Evolutionary conservation across 2,797 vertebrate genomes (phyloP), one percentile per base, ranked within the genome.

Genomic region (Catostomus latipinnis): DNA sequence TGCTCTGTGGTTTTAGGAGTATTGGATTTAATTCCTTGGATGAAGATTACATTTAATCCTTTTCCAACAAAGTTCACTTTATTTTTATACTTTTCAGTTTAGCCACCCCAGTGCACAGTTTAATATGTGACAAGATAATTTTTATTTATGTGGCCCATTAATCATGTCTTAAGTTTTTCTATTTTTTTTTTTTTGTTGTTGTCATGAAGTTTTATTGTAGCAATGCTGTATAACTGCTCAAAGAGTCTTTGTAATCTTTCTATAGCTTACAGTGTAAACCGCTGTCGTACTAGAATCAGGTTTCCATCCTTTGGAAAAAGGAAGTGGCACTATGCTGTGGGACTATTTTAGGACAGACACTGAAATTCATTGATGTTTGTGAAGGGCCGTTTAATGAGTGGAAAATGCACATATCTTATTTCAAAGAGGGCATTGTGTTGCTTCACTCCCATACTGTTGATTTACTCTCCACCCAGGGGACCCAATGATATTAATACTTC

Each of bases 401-500:
- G 5, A 22, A 22, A 34, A 53, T 63, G 6, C 34, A 22, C 12
- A 34, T 6, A 16, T 63, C 48, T 61, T 50, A 49, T 73, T 78
- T 80, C 46, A 66, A 69, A 70, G 57, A 77, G 50, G 71, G 67
- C 53, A 71, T 77, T 70, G 69, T 77, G 53, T 57, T 78, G 56
- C 16, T 18, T 53, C 6, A 14, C 22, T 71, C 79, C 71, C 6
- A 6, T 76, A 48, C 52, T 82, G 63, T 83, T 83, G 74, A 84
- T 73, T 76, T 45, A 11, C 66, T 50, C n/a, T 56, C 18, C 43
- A 53, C 53, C 74, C 22, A 11, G 13, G 57, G n/a, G 18, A 76
- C 73, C 45, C 0, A n/a, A 61, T 7, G 63, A 71, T 88, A 75
- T 75, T 1, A 76, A 90, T 73, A 45, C 49, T 90, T 91, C 87